Evolutionary conservation across 1,140 invertebrate genomes (phyloP).

Genomic region (Halyomorpha halys): DNA sequence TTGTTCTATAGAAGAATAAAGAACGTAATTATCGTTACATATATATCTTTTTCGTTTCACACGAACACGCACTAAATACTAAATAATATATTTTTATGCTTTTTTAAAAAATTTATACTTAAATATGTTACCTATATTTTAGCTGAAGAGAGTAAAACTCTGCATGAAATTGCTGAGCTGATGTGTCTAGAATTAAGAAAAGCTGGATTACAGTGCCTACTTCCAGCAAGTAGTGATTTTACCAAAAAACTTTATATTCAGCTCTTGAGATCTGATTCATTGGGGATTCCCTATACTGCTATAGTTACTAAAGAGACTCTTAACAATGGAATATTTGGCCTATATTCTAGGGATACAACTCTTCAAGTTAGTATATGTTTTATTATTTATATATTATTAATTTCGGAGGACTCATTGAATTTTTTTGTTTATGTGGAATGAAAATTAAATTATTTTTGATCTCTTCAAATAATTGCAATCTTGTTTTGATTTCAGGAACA

Average conservation of each 20-base stretch:
- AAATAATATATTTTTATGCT: too few relatives aligned
- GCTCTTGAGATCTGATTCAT: constrained; percentile 35
- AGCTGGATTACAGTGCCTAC: constrained; percentile 34
- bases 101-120: too few relatives aligned
- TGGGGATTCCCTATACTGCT: constrained; percentile 56
- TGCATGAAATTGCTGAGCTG: constrained; percentile 22
- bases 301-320: constrained; percentile 52
- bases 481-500: constrained; percentile 27
- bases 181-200: constrained; percentile 34
- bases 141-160: constrained; percentile 16
- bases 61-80: too few relatives aligned
- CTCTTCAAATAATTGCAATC: not conserved
- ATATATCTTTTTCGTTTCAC: too few relatives aligned
- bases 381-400: too few relatives aligned
- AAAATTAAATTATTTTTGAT: not conserved
- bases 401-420: not conserved
- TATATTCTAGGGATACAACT: constrained; percentile 63
- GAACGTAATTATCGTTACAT: too few relatives aligned
- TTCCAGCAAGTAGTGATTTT: constrained; percentile 24
- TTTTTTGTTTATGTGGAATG: not conserved
- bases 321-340: constrained; percentile 54
- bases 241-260: constrained; percentile 28
- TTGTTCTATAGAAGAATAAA: too few relatives aligned
- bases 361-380: constrained; percentile 39
- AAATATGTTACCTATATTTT: too few relatives aligned